Conservation (phyloP, 2,113 vertebrate species). For the Psophia crepitans region DNA sequence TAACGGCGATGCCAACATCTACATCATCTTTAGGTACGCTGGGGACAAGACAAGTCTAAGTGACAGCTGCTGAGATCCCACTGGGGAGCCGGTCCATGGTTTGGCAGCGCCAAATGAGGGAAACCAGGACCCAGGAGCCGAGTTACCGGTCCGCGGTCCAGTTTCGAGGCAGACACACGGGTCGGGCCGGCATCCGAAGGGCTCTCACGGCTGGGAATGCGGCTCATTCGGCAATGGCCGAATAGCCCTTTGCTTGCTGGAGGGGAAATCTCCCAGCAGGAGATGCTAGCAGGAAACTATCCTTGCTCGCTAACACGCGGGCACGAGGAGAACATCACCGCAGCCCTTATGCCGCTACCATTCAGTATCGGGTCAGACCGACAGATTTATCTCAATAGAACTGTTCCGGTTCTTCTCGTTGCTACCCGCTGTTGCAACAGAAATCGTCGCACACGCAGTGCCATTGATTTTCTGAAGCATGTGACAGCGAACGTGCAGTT, state of each 20-base stretch:
- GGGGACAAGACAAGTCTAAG: background rate
- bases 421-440: background rate
- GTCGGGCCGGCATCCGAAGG: background rate
- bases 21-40: rapidly evolving
- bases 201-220: background rate
- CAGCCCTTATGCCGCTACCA: background rate
- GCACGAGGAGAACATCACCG: rapidly evolving
- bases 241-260: background rate
- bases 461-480: background rate
- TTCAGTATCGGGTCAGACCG: background rate
- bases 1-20: background rate
- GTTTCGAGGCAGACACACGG: rapidly evolving
- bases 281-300: background rate
- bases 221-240: rapidly evolving
- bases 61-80: background rate
- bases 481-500: background rate
- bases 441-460: background rate
- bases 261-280: background rate
- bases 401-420: background rate
- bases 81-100: rapidly evolving
- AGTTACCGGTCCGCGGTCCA: background rate
- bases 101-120: too few species aligned
- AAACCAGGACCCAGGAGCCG: background rate
- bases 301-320: background rate
- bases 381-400: background rate